Evolutionary conservation across 1,140 invertebrate genomes (phyloP), one percentile per base, ranked within the genome.

Genomic region (Tyrophagus putrescentiae): DNA sequence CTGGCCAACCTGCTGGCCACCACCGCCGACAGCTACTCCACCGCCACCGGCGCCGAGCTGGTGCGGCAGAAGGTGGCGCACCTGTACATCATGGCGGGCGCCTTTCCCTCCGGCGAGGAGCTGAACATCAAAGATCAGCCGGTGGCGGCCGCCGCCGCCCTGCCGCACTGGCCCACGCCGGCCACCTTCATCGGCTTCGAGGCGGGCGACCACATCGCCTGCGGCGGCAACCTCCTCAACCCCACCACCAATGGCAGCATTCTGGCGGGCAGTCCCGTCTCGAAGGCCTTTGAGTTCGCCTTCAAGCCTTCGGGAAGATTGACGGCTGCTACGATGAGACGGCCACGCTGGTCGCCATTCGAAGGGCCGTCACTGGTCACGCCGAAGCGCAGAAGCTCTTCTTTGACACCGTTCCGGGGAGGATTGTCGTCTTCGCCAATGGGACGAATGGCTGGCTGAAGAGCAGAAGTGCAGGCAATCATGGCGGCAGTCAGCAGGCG

Each of bases 1-100:
- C 18, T 58, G 3, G 39, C 53, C 50, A 58, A 5, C 53, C 27
- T 58, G n/a, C 42, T 58, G 5, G 53, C 41, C n/a, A 60, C 57
- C 36, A 21, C 9, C n/a, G 31, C 34, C 16, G 57, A 58, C 53
- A 32, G 53, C n/a, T 57, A 58, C 50, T 58, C 57, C 18, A n/a
- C 44, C 21, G 21, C 53, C 18, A 60, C 1, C 16, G 57, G 57
- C 2, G 11, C 16, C 4, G 4, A 42, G 13, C 34, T 58, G 57
- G 25, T 57, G 1, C 45, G n/a, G 18, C 9, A 1, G 3, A 58
- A 58, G 29, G 57, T 58, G 3, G 1, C 16, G 1, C 9, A n/a
- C n/a, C 31, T 57, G 36, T 11, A 45, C 21, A 29, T 25, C n/a
- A 58, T 58, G 57, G 57, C 52, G 2, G 57, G 57, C 3, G 23